Evolutionary conservation across 2,113 vertebrate species (phyloP), one percentile per base, ranked within the genome.

Genomic region (Ia io): DNA sequence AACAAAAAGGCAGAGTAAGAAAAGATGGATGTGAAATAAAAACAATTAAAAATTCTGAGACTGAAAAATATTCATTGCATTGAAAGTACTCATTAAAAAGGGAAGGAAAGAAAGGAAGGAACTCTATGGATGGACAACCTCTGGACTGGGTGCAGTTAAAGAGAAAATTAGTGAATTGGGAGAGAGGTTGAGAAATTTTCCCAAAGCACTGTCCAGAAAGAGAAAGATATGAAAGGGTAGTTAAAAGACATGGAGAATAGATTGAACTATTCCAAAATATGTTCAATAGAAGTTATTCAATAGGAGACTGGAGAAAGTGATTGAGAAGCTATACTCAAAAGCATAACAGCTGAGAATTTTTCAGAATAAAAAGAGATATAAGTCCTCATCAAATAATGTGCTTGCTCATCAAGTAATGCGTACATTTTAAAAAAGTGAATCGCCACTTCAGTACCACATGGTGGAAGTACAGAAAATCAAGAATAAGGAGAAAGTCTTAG

Each of bases 111-210:
- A 44, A 71, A 90, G 28, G 37, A 22, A 79, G 69, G 20, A 17
- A 0, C 4, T 70, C 10, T 53, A 7, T n/a, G 56, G 22, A 16
- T 32, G 9, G 22, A n/a, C 70, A 28, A 71, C 40, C 65, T 42
- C 49, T 37, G 8, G 4, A 47, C 12, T 70, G 35, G 74, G 61
- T 4, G 28, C 4, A 30, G 77, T 85, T 10, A 76, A 49, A 88
- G 86, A 96, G 74, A 86, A n/a, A 83, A 59, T 78, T 63, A 92
- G 69, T 51, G 73, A 73, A 49, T 37, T 20, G 35, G 82, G 92
- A 93, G 63, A 69, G 70, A 37, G n/a, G 69, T 49, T 78, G 78
- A 95, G 93, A 77, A 63, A 25, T 67, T 63, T 90, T 80, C 32
- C 37, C n/a, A 47, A 80, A 84, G n/a, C 16, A 69, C 7, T 44